Conservation (phyloP, 2,888 invertebrate genomes). For the Pachydiplax longipennis region DNA sequence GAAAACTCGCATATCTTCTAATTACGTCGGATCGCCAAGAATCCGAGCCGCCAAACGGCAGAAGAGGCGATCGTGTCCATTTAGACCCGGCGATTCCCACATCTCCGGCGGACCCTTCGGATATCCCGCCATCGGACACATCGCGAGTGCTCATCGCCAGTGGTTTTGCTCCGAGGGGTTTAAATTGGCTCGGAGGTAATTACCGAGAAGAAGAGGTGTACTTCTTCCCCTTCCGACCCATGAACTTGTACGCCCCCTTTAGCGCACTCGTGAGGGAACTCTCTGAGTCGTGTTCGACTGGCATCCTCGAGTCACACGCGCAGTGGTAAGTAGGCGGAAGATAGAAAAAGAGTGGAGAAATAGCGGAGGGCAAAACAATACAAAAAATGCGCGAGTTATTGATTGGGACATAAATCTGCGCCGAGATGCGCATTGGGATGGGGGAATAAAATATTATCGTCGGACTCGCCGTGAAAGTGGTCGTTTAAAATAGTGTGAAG, state of each 20-base stretch:
- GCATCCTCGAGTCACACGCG: neutral
- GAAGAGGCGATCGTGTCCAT: neutral
- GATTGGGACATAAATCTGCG: neutral
- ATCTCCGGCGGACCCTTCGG: neutral
- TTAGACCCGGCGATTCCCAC: neutral
- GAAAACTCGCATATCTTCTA: conserved; percentile 26
- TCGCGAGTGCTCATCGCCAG: neutral
- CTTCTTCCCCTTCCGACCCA: neutral
- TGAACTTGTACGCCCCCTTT: neutral
- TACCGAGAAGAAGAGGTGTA: neutral
- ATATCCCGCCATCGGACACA: neutral
- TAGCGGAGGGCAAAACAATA: neutral
- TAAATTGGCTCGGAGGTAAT: conserved; percentile 38
- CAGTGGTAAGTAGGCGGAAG: neutral
- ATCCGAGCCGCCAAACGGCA: neutral
- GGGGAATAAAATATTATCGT: neutral
- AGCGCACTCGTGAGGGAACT: neutral
- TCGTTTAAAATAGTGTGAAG: neutral
- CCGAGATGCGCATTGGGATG: neutral
- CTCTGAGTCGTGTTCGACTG: neutral
- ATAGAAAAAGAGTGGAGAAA: neutral
- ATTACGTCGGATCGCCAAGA: conserved; percentile 28
- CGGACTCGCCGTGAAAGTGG: neutral
- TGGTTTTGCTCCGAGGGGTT: neutral
- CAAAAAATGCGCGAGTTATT: neutral